These are phyloP conservation scores for Tragelaphus eurycerus DNA, from an alignment of 2,797 vertebrate species.

Conservation along the genomic window DNA sequence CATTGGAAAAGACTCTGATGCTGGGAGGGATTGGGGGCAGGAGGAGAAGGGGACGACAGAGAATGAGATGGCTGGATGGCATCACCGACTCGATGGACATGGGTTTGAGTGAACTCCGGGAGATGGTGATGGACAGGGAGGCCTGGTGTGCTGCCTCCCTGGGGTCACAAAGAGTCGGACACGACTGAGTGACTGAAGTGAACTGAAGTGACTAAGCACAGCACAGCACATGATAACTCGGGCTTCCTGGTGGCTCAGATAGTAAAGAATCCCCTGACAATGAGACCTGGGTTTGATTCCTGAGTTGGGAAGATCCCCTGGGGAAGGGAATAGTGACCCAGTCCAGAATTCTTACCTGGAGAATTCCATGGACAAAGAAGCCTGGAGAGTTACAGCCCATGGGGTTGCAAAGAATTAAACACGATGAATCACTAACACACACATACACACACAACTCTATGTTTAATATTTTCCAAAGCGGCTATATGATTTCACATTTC, in stretches of 20 bases:
- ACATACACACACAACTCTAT: too few species aligned
- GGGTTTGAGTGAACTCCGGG: too few species aligned
- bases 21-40: too few species aligned
- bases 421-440: neutral
- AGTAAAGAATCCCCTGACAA: neutral
- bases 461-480: neutral
- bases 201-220: neutral
- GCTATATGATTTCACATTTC: neutral
- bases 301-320: neutral
- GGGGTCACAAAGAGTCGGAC: too few species aligned
- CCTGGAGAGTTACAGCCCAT: neutral
- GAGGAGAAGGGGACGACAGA: too few species aligned
- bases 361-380: neutral
- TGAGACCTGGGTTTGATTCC: neutral
- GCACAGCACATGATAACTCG: neutral
- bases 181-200: too few species aligned
- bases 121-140: too few species aligned
- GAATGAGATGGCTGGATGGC: too few species aligned
- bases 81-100: too few species aligned
- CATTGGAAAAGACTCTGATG: too few species aligned
- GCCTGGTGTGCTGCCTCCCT: too few species aligned
- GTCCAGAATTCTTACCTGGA: neutral
- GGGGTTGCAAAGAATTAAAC: neutral
- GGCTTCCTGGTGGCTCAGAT: neutral
- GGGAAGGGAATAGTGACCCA: neutral